A percentile compares a stretch with the other conserved stretches of the same genome.
Evolutionary conservation across 1,140 invertebrate species (phyloP).

Genomic region (Bicyclus anynana): DNA sequence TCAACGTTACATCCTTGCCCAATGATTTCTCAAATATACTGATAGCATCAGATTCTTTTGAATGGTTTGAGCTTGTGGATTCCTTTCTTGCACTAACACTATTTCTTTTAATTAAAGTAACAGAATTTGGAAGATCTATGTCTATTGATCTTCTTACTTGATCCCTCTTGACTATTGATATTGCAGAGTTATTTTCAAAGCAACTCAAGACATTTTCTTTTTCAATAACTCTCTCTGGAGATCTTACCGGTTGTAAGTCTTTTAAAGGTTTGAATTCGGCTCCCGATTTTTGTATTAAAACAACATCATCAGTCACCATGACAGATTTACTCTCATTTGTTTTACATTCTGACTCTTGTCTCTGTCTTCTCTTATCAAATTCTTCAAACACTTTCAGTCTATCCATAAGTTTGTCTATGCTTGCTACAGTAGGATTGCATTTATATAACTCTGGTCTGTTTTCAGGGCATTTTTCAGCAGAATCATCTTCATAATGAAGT

Average conservation of each 20-base stretch:
- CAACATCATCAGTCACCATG: constrained; percentile 73
- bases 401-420: constrained; percentile 73
- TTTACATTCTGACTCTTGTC: constrained; percentile 66
- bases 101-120: constrained; percentile 72
- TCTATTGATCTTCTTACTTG: constrained; percentile 69
- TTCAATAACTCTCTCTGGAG: constrained; percentile 66
- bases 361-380: constrained; percentile 71
- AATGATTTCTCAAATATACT: constrained; percentile 73
- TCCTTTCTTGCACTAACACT: constrained; percentile 67
- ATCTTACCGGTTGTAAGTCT: constrained; percentile 63
- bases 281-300: constrained; percentile 71
- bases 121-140: constrained; percentile 68
- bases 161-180: constrained; percentile 74
- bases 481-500: constrained; percentile 66
- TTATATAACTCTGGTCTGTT: constrained; percentile 63
- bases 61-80: constrained; percentile 71
- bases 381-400: constrained; percentile 74
- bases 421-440: constrained; percentile 46
- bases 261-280: constrained; percentile 68
- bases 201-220: constrained; percentile 73
- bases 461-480: constrained; percentile 55
- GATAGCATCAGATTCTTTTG: constrained; percentile 68
- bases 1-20: constrained; percentile 73
- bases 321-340: constrained; percentile 53
- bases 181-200: constrained; percentile 74